phyloP scores from a whole-genome alignment of 2,797 vertebrate genomes.

The Peromyscus aztecus region DNA sequence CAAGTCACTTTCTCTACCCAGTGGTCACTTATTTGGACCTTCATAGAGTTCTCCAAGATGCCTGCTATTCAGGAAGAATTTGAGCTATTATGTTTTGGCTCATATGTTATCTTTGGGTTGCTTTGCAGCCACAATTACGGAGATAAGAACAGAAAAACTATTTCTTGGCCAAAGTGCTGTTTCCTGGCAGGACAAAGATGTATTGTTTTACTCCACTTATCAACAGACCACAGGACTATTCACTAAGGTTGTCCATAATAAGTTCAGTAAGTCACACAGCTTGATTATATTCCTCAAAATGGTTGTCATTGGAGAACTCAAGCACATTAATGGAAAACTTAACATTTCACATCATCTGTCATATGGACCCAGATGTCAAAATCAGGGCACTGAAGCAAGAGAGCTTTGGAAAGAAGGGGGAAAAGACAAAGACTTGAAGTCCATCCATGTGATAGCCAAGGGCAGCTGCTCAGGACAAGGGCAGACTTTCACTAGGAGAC shows the following conservation, averaged over 20 bases:
- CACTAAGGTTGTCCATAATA: conserved; percentile 87
- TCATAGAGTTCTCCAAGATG: conserved; percentile 72
- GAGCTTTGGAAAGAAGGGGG: conserved; percentile 82
- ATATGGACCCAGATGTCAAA: conserved; percentile 86
- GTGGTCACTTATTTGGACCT: conserved; percentile 53
- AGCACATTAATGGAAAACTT: background rate
- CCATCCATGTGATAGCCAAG: conserved; percentile 86
- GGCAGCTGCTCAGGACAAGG: conserved; percentile 85
- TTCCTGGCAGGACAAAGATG: conserved; percentile 86
- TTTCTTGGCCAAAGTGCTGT: conserved; percentile 85
- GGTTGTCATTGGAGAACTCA: conserved; percentile 88
- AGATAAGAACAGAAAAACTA: conserved; percentile 79
- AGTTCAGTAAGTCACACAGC: conserved; percentile 87
- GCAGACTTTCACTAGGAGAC: conserved; percentile 70
- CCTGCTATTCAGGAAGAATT: conserved; percentile 70
- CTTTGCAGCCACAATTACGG: conserved; percentile 77
- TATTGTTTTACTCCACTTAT: conserved; percentile 87
- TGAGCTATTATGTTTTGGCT: conserved; percentile 68
- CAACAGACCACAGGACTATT: conserved; percentile 85
- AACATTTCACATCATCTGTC: conserved; percentile 79
- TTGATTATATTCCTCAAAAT: conserved; percentile 87
- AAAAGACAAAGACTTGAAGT: conserved; percentile 81
- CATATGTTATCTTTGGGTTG: conserved; percentile 82
- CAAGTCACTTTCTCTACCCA: background rate
- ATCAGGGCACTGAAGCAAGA: conserved; percentile 87